Evolutionary conservation across 2,113 vertebrate species (phyloP).

Genomic region (Hypanus sabinus): DNA sequence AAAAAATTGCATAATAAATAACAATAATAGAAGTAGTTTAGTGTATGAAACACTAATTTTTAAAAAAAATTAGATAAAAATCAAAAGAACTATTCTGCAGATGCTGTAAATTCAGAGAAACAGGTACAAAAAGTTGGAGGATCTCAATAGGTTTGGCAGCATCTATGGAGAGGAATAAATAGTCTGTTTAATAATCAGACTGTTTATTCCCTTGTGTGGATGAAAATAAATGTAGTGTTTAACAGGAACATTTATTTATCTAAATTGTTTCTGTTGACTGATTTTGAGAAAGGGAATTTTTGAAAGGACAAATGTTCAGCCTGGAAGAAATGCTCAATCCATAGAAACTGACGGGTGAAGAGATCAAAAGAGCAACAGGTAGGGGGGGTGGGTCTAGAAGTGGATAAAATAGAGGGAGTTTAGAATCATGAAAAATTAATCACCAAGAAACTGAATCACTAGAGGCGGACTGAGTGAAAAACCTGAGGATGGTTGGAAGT

Average conservation of each 20-base stretch:
- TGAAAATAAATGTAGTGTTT: background rate
- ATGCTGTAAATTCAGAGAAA: too few species aligned
- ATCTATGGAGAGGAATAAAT: too few species aligned
- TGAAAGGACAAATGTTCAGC: background rate
- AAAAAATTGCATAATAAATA: background rate
- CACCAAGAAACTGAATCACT: background rate
- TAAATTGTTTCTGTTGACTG: background rate
- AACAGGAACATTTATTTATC: background rate
- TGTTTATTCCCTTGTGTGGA: background rate
- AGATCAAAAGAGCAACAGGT: background rate
- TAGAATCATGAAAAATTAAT: background rate
- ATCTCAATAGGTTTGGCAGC: too few species aligned
- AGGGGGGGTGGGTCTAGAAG: background rate
- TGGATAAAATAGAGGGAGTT: background rate
- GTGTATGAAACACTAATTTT: background rate
- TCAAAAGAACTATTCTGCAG: too few species aligned
- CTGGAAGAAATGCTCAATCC: background rate
- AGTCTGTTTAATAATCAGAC: too few species aligned
- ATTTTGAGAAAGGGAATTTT: background rate
- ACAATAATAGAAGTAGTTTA: background rate
- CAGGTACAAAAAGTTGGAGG: too few species aligned
- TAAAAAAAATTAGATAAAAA: background rate
- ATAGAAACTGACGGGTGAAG: background rate
- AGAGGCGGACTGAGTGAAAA: background rate
- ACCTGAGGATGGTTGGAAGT: background rate